Evolutionary conservation across 2,797 vertebrate genomes (phyloP).

Genomic region (Rhynchonycteris naso): DNA sequence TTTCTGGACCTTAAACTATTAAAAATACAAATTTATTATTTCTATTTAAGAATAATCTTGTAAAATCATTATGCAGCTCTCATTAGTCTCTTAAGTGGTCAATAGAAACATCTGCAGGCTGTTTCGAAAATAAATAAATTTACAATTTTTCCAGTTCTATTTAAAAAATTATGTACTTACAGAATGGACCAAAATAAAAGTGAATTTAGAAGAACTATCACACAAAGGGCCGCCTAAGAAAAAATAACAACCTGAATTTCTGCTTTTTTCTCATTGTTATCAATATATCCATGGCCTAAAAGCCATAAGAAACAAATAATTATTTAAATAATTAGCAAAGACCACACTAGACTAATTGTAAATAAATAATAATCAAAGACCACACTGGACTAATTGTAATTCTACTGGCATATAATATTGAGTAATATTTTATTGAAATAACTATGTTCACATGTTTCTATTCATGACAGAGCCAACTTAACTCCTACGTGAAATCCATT

Average conservation of each 20-base stretch:
- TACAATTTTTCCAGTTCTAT: not conserved
- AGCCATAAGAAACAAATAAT: not conserved
- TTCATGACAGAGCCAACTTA: not conserved
- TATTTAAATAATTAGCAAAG: not conserved
- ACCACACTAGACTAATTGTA: not conserved
- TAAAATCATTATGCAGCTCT: not conserved
- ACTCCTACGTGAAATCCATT: not conserved
- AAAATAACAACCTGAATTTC: not conserved
- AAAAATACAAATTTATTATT: not conserved
- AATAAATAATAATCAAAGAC: not conserved
- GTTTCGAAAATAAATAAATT: constrained; percentile 7
- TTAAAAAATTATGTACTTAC: not conserved
- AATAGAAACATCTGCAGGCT: not conserved
- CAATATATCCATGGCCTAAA: not conserved
- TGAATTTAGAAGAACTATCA: not conserved
- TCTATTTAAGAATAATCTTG: constrained; percentile 7
- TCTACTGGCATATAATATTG: not conserved
- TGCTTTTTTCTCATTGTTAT: not conserved
- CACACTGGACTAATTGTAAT: not conserved
- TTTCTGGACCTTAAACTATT: not conserved
- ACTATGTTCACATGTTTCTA: not conserved
- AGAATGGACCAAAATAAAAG: not conserved
- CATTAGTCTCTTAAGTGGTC: not conserved
- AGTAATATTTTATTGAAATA: constrained; percentile 35
- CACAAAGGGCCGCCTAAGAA: not conserved